Percentiles rank a stretch among this genome's conserved stretches.
phyloP scores from a whole-genome alignment of 23 tunicate genomes.

The Halocynthia aurantium region DNA sequence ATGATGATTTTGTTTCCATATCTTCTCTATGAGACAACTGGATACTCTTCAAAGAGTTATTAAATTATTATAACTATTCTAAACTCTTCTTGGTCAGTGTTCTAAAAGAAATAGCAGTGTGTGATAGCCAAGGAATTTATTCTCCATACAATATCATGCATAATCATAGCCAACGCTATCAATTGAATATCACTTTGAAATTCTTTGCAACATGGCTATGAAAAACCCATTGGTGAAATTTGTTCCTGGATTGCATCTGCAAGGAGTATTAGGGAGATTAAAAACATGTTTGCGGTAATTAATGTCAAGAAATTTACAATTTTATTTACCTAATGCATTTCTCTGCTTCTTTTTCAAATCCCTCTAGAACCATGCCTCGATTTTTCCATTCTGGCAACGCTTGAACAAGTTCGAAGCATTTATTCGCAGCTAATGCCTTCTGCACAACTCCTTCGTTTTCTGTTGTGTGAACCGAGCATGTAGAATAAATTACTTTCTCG shows the following conservation, averaged over 20 bases:
- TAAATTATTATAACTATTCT: too few species aligned
- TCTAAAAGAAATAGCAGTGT: too few species aligned
- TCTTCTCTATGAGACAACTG: too few species aligned
- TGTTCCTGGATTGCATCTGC: slow-evolving; percentile 48
- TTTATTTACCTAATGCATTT: slow-evolving; percentile 27
- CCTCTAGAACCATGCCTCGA: slow-evolving; percentile 31
- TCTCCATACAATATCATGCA: too few species aligned
- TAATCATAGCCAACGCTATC: too few species aligned
- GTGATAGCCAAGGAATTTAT: too few species aligned
- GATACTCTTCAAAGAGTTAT: too few species aligned
- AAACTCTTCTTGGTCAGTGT: too few species aligned
- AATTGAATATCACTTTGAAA: neutral
- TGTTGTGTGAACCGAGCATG: slow-evolving; percentile 69
- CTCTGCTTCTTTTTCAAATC: slow-evolving; percentile 10
- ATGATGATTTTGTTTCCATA: too few species aligned
- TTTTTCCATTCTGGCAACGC: slow-evolving; percentile 52
- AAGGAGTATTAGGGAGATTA: neutral
- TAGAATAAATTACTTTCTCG: slow-evolving; percentile 63
- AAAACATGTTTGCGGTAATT: neutral
- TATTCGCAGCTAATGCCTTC: slow-evolving; percentile 48
- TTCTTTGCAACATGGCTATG: slow-evolving; percentile 57
- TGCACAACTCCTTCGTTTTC: slow-evolving; percentile 80
- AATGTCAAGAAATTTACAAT: neutral
- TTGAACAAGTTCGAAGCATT: slow-evolving; percentile 28
- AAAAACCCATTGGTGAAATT: slow-evolving; percentile 79